phyloP scores from a whole-genome alignment of 1,140 invertebrate species.

The Agrypnia vestita region DNA sequence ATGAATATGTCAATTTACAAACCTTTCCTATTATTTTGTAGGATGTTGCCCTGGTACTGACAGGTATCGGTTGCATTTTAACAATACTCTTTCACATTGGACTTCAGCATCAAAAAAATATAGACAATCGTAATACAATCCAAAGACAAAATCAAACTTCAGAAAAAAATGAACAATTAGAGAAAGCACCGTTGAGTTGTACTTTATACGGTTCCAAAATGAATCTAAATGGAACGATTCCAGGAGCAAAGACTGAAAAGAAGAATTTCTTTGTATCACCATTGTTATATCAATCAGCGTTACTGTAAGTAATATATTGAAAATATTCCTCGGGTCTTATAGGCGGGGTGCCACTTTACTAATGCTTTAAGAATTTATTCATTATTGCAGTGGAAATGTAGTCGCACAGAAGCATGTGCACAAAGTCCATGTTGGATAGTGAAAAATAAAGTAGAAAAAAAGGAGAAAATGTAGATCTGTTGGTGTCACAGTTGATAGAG shows the following conservation, averaged over 20 bases:
- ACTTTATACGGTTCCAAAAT: conserved; percentile 22
- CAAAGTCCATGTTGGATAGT: too few relatives aligned
- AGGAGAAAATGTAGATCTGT: too few relatives aligned
- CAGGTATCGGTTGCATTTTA: conserved; percentile 70
- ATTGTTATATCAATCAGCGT: conserved; percentile 73
- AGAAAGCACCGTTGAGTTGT: background rate
- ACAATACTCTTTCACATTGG: conserved; percentile 70
- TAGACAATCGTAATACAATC: conserved; percentile 49
- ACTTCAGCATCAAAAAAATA: conserved; percentile 64
- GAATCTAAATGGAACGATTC: background rate
- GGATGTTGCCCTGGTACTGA: conserved; percentile 74
- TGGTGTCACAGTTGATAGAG: too few relatives aligned
- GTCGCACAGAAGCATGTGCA: too few relatives aligned
- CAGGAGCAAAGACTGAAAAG: conserved; percentile 21
- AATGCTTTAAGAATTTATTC: too few relatives aligned
- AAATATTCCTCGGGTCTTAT: too few relatives aligned
- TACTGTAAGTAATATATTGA: conserved; percentile 69
- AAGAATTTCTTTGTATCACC: conserved; percentile 72
- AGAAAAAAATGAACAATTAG: background rate
- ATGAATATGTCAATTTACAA: too few relatives aligned
- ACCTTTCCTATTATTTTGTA: conserved; percentile 62
- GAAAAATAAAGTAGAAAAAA: too few relatives aligned
- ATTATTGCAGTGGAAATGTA: too few relatives aligned
- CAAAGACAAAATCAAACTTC: conserved; percentile 3
- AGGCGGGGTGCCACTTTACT: too few relatives aligned